Evolutionary conservation across 2,113 vertebrate species (phyloP), one percentile per base, ranked within the genome.

Genomic region (Psettodes erumei): DNA sequence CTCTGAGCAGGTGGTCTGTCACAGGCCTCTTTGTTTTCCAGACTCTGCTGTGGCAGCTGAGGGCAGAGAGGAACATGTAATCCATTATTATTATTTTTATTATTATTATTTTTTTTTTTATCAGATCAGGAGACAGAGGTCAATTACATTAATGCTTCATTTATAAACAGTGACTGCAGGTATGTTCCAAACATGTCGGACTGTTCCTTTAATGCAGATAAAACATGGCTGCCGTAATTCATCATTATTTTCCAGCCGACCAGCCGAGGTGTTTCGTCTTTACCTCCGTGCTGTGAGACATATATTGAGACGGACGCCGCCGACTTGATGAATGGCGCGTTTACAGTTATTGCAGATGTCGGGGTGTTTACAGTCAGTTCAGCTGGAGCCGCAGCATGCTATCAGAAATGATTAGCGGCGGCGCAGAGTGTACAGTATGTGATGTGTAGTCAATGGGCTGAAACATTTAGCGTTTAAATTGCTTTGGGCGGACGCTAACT

Each of bases 1-100:
- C 83, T 77, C 77, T 64, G 76, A 89, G 87, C 84, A 92, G 86
- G 84, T 90, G 89, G 81, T 79, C 82, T 51, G 23, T 86, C 81
- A 88, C 74, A 81, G 78, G 63, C 82, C 68, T 72, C 86, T 87
- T 87, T 87, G 83, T 85, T 89, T 85, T 71, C 30, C 50, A 27
- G 51, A 51, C 55, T 54, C 73, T 86, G 43, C 15, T 37, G 38
- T 21, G 65, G 82, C 84, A 86, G 72, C 75, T 83, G 78, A 86
- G 40, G 56, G 32, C 56, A 23, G 65, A 38, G 69, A 76, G 53
- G 65, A 45, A 73, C 53, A 54, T 13, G 48, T 38, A 69, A 71
- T 54, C 35, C 55, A 53, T 7, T 21, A n/a, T n/a, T n/a, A n/a
- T n/a, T n/a, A n/a, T n/a, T n/a, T n/a, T n/a, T n/a, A n/a, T n/a